Base-by-base conservation (phyloP, 2,888 invertebrate genomes). In the Noctua janthe region DNA sequence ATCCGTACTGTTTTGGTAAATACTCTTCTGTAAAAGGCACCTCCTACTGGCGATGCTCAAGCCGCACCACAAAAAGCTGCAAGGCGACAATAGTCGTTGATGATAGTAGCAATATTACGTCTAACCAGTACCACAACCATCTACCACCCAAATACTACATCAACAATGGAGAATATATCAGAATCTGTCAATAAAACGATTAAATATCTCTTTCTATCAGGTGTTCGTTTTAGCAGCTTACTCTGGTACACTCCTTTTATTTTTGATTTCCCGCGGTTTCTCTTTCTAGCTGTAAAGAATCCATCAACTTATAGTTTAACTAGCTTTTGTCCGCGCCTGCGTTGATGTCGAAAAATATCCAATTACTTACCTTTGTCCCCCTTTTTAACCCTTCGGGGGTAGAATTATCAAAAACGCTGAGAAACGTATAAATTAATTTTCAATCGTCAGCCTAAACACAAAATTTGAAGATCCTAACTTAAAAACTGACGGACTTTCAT, bases 141-240 rank as follows among this genome's bases (percentile, higher is more conserved):
- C 47, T 64, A 23, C 76, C 85, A 17, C 84, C 78, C 1, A 80
- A 54, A 54, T 85, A 67, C 39, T 39, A 23, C 11, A 29, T 80
- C 0, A 13, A 17, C n/a, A 56, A 88, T n/a, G 86, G 86, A 13
- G 15, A 78, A 43, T 86, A 81, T 76, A 8, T 82, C 56, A 80
- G 74, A 59, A 59, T 35, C 5, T 74, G 73, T 23, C 5, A 35
- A 49, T 47, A 23, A 35, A 47, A 43, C 8, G 1, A 29, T 6
- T 54, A 11, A 71, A 51, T 70, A 4, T 78, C 23, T 29, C 39
- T 43, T 51, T 5, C 20, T 1, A 23, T 74, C 7, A 39, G 59
- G n/a, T 62, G 13, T n/a, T n/a, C 7, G 35, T 35, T 66, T 47
- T 23, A 29, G 39, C 17, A 17, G 4, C 17, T 7, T 17, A 49